Conservation (phyloP, 2,888 invertebrate genomes). For the Globia sparganii region DNA sequence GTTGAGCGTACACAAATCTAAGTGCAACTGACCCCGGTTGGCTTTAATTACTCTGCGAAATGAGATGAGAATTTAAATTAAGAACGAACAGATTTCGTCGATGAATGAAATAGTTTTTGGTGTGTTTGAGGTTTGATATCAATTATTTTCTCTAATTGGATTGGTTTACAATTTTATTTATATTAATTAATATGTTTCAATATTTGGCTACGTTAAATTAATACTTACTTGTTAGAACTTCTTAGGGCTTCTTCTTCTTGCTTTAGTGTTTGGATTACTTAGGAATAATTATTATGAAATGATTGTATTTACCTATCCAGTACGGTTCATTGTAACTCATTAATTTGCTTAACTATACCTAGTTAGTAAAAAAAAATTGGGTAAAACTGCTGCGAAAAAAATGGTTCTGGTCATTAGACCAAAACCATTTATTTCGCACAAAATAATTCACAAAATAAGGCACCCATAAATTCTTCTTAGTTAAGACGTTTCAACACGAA, state of each 20-base stretch:
- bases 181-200: background rate
- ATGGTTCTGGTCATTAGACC: too few relatives aligned
- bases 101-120: background rate
- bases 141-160: background rate
- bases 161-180: background rate
- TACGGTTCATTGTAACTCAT: background rate
- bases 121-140: background rate
- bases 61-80: slow-evolving; percentile 19
- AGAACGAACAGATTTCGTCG: background rate
- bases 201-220: background rate
- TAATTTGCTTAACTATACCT: background rate
- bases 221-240: background rate
- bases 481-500: slow-evolving; percentile 29
- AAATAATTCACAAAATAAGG: slow-evolving; percentile 14
- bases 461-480: slow-evolving; percentile 14
- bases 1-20: slow-evolving; percentile 37
- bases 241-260: background rate
- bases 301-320: background rate
- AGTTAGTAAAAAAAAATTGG: background rate
- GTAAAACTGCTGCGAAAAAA: background rate
- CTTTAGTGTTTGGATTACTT: background rate
- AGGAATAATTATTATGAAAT: background rate
- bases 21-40: slow-evolving; percentile 42
- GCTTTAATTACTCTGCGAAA: slow-evolving; percentile 34
- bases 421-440: background rate